Evolutionary conservation across 2,113 vertebrate species (phyloP).

Genomic region (Fregetta grallaria): DNA sequence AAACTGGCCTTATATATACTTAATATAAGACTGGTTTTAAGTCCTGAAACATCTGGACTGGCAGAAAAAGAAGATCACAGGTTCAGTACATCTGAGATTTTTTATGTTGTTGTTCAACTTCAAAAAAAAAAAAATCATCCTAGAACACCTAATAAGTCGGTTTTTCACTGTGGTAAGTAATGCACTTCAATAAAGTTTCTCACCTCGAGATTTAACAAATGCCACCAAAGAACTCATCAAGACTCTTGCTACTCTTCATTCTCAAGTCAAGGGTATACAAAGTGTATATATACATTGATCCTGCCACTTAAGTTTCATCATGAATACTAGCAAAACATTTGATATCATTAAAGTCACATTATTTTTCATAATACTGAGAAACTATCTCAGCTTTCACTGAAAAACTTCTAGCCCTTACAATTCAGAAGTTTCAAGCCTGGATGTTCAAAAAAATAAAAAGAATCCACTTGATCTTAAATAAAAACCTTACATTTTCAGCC

Average conservation of each 20-base stretch:
- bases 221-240: background rate
- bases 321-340: background rate
- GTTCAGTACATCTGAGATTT: background rate
- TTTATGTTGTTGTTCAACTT: background rate
- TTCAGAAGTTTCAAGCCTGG: background rate
- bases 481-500: background rate
- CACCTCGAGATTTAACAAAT: background rate
- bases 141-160: background rate
- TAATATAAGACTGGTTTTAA: background rate
- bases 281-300: background rate
- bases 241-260: background rate
- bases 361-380: background rate
- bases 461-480: background rate
- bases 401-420: background rate
- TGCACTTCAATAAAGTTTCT: background rate
- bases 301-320: background rate
- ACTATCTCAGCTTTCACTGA: background rate
- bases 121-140: background rate
- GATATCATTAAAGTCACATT: background rate
- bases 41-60: background rate
- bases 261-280: background rate
- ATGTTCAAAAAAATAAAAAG: background rate
- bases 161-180: background rate
- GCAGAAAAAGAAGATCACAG: background rate
- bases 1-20: background rate